These are phyloP conservation scores for Chrysomela aeneicollis DNA, from an alignment of 2,888 invertebrate species.

Conservation along the genomic window DNA sequence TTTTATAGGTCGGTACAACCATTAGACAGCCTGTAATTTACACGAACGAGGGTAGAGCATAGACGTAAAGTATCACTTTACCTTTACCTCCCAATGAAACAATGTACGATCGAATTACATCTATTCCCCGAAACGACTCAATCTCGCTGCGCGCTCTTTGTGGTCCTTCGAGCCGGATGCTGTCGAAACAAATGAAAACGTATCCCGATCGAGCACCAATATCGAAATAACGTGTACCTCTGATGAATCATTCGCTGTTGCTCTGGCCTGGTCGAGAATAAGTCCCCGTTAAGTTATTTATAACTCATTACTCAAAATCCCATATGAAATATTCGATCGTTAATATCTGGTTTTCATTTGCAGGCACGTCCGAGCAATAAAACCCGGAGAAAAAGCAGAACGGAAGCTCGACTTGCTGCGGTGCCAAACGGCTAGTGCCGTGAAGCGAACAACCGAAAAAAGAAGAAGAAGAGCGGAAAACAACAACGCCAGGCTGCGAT, in stretches of 20 bases:
- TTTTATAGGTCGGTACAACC: too few relatives aligned
- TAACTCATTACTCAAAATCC: conserved; percentile 28
- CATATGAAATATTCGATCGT: conserved; percentile 30
- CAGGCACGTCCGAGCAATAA: conserved; percentile 32
- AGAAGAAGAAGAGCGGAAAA: background rate
- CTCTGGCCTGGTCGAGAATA: background rate
- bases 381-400: conserved; percentile 11
- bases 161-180: too few relatives aligned
- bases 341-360: conserved; percentile 35
- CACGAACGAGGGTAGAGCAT: too few relatives aligned
- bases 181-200: too few relatives aligned
- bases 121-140: too few relatives aligned
- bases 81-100: too few relatives aligned
- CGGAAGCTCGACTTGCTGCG: conserved; percentile 12
- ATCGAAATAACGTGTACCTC: background rate
- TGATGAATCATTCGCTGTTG: conserved; percentile 4
- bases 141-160: too few relatives aligned
- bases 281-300: conserved; percentile 24
- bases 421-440: conserved; percentile 15
- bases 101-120: too few relatives aligned
- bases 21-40: too few relatives aligned
- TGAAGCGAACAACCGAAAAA: conserved; percentile 5
- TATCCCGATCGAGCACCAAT: background rate
- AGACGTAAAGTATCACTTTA: too few relatives aligned
- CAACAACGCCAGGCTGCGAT: background rate